phyloP scores from a whole-genome alignment of 2,113 vertebrate genomes.

The Phyllopteryx taeniolatus region DNA sequence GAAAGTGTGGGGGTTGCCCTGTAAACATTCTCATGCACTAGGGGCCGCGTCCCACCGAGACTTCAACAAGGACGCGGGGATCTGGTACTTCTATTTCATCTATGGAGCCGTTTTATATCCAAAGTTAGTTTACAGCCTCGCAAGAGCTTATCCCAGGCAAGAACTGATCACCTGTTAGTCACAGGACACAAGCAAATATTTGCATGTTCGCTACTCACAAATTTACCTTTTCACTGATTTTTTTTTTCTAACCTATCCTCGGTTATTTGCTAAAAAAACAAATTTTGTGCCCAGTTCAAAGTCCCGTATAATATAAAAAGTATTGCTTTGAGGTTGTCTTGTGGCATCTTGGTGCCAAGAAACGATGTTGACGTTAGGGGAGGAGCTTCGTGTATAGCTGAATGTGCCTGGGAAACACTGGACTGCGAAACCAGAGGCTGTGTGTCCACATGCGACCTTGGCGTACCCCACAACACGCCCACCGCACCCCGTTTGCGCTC shows the following conservation, averaged over 20 bases:
- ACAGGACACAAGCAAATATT: no score
- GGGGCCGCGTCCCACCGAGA: constrained; percentile 56
- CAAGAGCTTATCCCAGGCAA: no score
- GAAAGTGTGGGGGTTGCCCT: constrained; percentile 79
- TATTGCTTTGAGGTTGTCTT: not conserved
- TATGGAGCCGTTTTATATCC: not conserved
- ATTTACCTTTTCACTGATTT: no score
- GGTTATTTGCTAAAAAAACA: no score
- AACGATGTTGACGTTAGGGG: not conserved
- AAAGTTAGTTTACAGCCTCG: not conserved
- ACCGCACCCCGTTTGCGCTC: constrained; percentile 34
- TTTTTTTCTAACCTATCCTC: no score
- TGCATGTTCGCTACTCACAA: no score
- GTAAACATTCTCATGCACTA: constrained; percentile 77
- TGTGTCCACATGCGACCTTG: constrained; percentile 12
- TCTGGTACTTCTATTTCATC: not conserved
- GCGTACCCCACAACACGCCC: constrained; percentile 6
- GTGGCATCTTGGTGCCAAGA: not conserved
- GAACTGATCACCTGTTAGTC: not conserved
- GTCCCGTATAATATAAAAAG: not conserved
- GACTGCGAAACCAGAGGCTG: not conserved
- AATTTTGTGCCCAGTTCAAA: no score
- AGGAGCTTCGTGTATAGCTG: not conserved
- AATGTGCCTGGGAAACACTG: not conserved
- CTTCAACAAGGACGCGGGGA: constrained; percentile 58